phyloP scores from a whole-genome alignment of 2,888 invertebrate genomes.

The Cheilosia urbana region DNA sequence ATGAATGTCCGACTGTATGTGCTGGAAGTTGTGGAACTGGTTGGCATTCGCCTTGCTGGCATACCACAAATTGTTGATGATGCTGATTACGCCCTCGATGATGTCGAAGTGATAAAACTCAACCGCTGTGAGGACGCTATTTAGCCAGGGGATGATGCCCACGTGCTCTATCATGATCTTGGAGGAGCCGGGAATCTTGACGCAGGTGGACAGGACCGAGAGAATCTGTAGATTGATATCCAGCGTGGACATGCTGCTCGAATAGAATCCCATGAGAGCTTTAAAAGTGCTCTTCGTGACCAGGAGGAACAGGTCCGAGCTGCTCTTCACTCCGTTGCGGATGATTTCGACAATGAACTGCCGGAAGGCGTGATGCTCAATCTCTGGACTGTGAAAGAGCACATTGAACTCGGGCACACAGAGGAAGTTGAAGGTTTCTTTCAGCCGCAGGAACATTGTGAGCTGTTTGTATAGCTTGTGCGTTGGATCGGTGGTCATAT shows the following conservation, averaged over 20 bases:
- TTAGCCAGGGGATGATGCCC: conserved; percentile 90
- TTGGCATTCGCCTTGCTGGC: conserved; percentile 79
- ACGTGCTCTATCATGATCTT: conserved; percentile 88
- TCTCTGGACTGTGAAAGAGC: conserved; percentile 91
- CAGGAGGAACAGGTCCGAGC: conserved; percentile 89
- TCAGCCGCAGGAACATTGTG: conserved; percentile 91
- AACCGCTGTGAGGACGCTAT: conserved; percentile 81
- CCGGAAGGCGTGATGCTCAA: conserved; percentile 88
- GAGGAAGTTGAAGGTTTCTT: conserved; percentile 89
- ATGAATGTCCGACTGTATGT: conserved; percentile 79
- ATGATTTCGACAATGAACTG: conserved; percentile 92
- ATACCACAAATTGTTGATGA: conserved; percentile 82
- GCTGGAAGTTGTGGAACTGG: conserved; percentile 79
- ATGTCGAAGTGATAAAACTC: conserved; percentile 83
- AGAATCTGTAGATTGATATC: conserved; percentile 88
- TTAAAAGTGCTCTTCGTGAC: conserved; percentile 91
- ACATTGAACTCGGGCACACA: conserved; percentile 95
- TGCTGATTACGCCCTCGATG: conserved; percentile 82
- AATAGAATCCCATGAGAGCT: conserved; percentile 89
- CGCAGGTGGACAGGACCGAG: conserved; percentile 86
- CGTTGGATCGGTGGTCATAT: conserved; percentile 89
- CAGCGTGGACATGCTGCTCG: conserved; percentile 86
- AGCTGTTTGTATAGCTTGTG: conserved; percentile 91
- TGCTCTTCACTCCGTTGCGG: conserved; percentile 90
- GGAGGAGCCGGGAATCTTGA: conserved; percentile 87